Conservation (phyloP, 2,888 invertebrate genomes). For the Idaea biselata region DNA sequence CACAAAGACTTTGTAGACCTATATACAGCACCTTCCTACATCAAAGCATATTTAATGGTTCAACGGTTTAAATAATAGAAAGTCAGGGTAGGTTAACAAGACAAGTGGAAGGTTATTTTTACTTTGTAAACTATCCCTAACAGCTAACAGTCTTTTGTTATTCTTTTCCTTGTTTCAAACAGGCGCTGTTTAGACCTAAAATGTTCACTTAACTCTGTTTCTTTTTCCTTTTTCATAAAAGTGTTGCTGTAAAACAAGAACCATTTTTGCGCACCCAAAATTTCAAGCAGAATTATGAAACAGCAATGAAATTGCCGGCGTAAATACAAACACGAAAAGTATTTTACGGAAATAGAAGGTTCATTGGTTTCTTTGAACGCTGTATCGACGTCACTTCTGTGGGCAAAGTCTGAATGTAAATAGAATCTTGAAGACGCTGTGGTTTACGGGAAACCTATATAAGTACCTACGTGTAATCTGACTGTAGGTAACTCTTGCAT, state of each 20-base stretch:
- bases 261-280: constrained; percentile 12
- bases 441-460: neutral
- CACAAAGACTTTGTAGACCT: too few species aligned
- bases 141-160: neutral
- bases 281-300: constrained; percentile 20
- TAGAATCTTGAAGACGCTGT: constrained; percentile 5
- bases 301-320: constrained; percentile 20
- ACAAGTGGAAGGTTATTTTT: neutral
- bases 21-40: too few species aligned
- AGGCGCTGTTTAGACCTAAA: constrained; percentile 9
- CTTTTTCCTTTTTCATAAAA: constrained; percentile 21
- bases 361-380: constrained; percentile 13
- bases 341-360: constrained; percentile 21
- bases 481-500: neutral
- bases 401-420: constrained; percentile 29
- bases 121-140: neutral
- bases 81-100: neutral
- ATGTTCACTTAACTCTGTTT: constrained; percentile 17
- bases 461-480: neutral
- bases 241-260: constrained; percentile 15
- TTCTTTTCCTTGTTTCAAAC: constrained; percentile 1
- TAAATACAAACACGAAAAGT: constrained; percentile 16
- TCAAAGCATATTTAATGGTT: neutral
- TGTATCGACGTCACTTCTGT: constrained; percentile 24
- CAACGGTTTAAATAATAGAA: neutral